Base-by-base conservation (phyloP, 1,140 invertebrate species). In the Luehdorfia chinensis region DNA sequence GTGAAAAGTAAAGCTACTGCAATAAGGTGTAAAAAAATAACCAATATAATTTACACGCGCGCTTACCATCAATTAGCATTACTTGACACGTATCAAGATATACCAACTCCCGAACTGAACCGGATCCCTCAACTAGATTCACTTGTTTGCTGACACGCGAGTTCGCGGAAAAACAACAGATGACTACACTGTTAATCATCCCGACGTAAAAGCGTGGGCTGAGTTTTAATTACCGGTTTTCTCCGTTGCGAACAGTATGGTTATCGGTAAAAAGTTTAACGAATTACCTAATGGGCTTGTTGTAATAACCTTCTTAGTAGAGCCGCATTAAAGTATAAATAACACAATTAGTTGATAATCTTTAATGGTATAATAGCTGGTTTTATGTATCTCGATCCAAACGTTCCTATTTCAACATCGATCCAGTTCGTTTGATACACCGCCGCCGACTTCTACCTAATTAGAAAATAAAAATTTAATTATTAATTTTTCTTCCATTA, bases 401-500 rank as follows among this genome's bases (percentile, higher is more conserved):
- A 25, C 28, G 14, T 21, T 32, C 15, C 28, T 39, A 25, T 13
- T 23, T 43, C 27, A 8, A 18, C 25, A 25, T 43, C n/a, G n/a
- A 23, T 16, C 12, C 27, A 43, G 8, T 30, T 43, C 59, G 33
- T 64, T 66, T 69, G 59, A 73, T 57, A 25, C 2, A 34, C 33
- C 43, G 27, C 50, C 52, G 56, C 53, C 57, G 44, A 48, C 66
- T 68, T 66, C 66, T 66, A 62, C 59, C 49, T 65, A 58, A 71
- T 61, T 61, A 66, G 50, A 56, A 50, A 63, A 58, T 59, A 59
- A 59, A 12, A 61, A 59, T 56, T 57, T 67, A 63, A 73, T 67
- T 64, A 71, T 61, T 66, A 58, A 50, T 58, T 56, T 62, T 61
- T 45, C 44, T 57, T 64, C 64, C 57, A 74, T 75, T 70, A 75